Evolutionary conservation across 1,140 invertebrate genomes (phyloP).

Genomic region (Rhopalosiphum padi): DNA sequence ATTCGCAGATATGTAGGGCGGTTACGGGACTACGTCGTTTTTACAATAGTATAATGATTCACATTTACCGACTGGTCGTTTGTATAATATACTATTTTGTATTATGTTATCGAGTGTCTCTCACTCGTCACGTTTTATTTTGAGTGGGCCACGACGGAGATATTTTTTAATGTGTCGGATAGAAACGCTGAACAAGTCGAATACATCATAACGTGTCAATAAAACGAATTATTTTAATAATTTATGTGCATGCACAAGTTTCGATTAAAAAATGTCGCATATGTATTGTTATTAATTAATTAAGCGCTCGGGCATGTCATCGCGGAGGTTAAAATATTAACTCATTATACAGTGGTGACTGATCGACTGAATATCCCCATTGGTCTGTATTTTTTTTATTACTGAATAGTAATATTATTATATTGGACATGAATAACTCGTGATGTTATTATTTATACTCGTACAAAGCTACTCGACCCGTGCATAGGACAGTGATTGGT

Average conservation of each 20-base stretch:
- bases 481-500: no score
- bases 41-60: not conserved
- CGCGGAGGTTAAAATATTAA: not conserved
- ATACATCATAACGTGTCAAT: not conserved
- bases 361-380: not conserved
- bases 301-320: not conserved
- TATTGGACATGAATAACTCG: not conserved
- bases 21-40: not conserved
- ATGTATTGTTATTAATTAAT: not conserved
- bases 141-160: not conserved
- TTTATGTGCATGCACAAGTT: no score
- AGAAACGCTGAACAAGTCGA: not conserved
- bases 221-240: no score
- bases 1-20: not conserved
- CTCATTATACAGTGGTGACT: not conserved
- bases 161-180: no score
- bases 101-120: not conserved
- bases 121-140: not conserved
- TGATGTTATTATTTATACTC: not conserved
- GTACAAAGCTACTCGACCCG: no score
- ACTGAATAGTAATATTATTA: not conserved
- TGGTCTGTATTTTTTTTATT: no score
- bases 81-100: not conserved
- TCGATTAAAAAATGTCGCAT: not conserved
- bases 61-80: not conserved